phyloP scores from a whole-genome alignment of 2,113 vertebrate genomes.

The Panthera tigris region DNA sequence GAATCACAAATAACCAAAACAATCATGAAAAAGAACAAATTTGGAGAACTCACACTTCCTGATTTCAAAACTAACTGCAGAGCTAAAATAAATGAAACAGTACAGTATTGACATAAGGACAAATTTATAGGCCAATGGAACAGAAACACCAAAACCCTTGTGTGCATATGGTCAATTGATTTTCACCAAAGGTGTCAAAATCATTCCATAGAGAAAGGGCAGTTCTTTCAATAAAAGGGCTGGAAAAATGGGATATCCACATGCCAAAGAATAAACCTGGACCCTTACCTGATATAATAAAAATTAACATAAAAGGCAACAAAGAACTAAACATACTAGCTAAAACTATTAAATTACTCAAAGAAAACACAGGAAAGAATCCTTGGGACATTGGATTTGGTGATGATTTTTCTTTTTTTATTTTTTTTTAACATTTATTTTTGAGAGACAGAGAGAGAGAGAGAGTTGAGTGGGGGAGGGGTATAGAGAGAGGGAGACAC shows the following conservation, averaged over 20 bases:
- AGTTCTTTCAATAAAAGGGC: background rate
- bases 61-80: background rate
- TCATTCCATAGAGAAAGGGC: background rate
- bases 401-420: background rate
- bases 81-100: background rate
- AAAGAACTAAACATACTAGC: background rate
- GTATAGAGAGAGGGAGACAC: too few relatives aligned
- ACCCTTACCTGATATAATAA: background rate
- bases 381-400: background rate
- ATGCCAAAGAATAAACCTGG: background rate
- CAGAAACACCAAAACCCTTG: background rate
- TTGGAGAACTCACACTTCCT: background rate
- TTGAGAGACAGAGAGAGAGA: too few relatives aligned
- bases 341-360: background rate
- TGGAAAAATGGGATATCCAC: background rate
- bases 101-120: background rate
- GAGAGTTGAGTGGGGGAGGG: too few relatives aligned
- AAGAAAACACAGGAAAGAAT: background rate
- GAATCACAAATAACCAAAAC: background rate
- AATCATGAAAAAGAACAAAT: background rate
- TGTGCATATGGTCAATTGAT: background rate
- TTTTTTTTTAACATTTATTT: too few relatives aligned
- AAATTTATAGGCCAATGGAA: background rate
- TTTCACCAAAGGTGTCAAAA: background rate
- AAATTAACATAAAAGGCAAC: slow-evolving; percentile 3